Base-by-base conservation (phyloP, 2,888 invertebrate species). In the Ochropacha duplaris region DNA sequence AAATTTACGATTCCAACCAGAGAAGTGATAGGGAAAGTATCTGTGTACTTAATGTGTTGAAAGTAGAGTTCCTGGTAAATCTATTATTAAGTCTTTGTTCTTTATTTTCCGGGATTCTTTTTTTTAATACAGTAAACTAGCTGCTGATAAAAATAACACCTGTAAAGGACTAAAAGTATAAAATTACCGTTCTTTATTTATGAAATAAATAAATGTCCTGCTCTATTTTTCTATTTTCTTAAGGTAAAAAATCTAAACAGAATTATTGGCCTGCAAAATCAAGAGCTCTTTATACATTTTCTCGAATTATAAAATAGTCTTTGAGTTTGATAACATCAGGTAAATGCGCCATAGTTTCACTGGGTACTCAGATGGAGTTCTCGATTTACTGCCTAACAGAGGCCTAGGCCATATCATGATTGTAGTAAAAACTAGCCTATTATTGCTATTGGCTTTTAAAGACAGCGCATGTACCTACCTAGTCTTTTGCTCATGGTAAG, bases 1-100 rank as follows among this genome's bases (percentile, higher is more conserved):
- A 79, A 76, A 83, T 82, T 79, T 82, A 84, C 76, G 78, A 72
- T 59, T 55, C 54, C 50, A 55, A 59, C 54, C 39, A 64, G 61
- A 64, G 56, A 57, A 44, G 19, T 44, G 44, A 78, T 74, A 77
- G 78, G 68, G 73, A 82, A 79, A 78, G 76, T 74, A 64, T 61
- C 68, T 12, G 6, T 28, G 59, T 59, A 62, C 68, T 69, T 69
- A 77, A 75, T 65, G 61, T 26, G 36, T 36, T 63, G 61, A 65
- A 58, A n/a, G 36, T 36, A 36, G 2, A 44, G 44, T 44, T 8
- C 0, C 9, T 19, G 44, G 19, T 9, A 44, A 44, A 36, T 16
- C 44, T 44, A 44, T 44, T 19, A 44, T 44, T 44, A 8, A 19
- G 9, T 16, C 8, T 5, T 19, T 44, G 16, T 44, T 6, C 3